These are phyloP conservation scores for Enteromius mattozi DNA, from an alignment of 2,797 vertebrate species.

Conservation along the genomic window DNA sequence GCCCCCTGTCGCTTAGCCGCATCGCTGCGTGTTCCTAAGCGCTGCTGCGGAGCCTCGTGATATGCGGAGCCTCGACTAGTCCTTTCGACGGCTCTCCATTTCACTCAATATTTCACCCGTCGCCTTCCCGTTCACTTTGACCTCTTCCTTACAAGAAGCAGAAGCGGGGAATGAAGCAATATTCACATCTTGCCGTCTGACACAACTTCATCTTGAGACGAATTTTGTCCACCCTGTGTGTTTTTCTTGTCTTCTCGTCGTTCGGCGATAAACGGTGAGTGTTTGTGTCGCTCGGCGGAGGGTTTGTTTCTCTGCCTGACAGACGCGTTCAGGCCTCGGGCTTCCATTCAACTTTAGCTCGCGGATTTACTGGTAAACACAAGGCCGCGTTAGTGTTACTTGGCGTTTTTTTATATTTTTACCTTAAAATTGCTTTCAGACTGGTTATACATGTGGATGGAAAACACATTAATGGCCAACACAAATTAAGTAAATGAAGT, in stretches of 20 bases:
- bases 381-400: conserved; percentile 54
- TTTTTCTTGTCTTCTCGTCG: conserved; percentile 27
- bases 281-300: conserved; percentile 52
- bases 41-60: conserved; percentile 59
- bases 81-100: conserved; percentile 70
- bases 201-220: conserved; percentile 8
- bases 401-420: neutral
- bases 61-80: conserved; percentile 59
- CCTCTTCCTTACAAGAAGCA: conserved; percentile 60
- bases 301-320: conserved; percentile 57
- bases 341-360: conserved; percentile 75
- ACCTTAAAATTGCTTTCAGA: neutral
- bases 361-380: conserved; percentile 59
- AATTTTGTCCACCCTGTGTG: neutral
- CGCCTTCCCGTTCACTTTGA: conserved; percentile 68
- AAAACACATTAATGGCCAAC: neutral
- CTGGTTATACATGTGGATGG: neutral
- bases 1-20: conserved; percentile 58
- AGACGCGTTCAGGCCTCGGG: conserved; percentile 72
- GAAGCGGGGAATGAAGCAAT: conserved; percentile 69
- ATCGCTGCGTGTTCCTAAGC: conserved; percentile 21
- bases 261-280: conserved; percentile 73
- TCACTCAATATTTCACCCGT: conserved; percentile 61
- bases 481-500: neutral
- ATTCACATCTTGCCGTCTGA: conserved; percentile 43